These are phyloP conservation scores for Bubalus kerabau DNA, from an alignment of 2,113 vertebrate species.

Conservation along the genomic window DNA sequence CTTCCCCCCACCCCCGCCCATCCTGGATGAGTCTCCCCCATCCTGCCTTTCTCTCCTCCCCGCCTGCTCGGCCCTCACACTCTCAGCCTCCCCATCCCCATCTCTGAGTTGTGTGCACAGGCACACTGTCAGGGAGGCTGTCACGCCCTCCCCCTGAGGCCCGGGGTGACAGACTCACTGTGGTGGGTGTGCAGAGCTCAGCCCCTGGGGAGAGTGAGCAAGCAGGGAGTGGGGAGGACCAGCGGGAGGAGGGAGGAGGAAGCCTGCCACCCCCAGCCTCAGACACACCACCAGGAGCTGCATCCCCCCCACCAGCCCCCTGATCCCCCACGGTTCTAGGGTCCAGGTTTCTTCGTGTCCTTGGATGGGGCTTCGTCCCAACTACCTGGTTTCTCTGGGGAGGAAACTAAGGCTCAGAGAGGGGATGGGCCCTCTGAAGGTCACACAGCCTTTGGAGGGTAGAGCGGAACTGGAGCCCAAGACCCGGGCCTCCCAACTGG, in stretches of 20 bases:
- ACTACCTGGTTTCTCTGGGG: background rate
- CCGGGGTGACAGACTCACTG: constrained; percentile 14
- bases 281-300: background rate
- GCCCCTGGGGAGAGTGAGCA: background rate
- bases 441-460: background rate
- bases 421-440: background rate
- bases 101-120: background rate
- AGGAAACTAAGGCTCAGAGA: background rate
- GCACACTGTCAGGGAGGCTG: background rate
- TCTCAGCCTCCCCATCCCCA: background rate
- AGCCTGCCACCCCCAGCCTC: background rate
- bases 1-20: fast-evolving
- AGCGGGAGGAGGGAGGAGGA: background rate
- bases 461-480: background rate
- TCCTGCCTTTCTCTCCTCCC: background rate
- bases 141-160: background rate
- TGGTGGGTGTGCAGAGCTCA: background rate
- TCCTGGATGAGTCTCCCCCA: background rate
- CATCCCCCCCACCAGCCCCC: fast-evolving
- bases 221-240: background rate
- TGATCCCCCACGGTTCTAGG: background rate
- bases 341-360: background rate
- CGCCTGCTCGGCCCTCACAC: background rate
- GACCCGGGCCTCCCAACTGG: background rate
- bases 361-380: background rate